Evolutionary conservation across 2,113 vertebrate genomes (phyloP).

Genomic region (Puma concolor): DNA sequence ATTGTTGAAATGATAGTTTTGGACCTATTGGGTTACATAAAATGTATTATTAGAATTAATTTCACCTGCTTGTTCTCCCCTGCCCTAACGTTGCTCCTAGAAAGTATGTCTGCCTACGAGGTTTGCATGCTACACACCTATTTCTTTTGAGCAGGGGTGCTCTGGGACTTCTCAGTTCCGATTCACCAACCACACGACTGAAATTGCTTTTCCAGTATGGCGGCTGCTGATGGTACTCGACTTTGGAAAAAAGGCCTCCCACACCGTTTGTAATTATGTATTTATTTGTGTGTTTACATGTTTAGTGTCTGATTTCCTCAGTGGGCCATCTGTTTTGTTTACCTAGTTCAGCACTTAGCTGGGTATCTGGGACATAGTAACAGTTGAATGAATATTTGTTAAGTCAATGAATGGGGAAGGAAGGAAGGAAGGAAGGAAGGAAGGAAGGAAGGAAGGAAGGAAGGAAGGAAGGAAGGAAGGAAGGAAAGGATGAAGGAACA

Average conservation of each 20-base stretch:
- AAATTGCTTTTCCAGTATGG: constrained; percentile 5
- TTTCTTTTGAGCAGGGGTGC: not conserved
- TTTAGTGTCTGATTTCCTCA: not conserved
- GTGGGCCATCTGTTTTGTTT: not conserved
- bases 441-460: not conserved
- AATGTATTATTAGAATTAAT: not conserved
- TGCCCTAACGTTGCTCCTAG: not conserved
- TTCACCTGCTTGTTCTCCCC: not conserved
- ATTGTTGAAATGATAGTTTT: not conserved
- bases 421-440: too few species aligned
- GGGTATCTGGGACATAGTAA: not conserved
- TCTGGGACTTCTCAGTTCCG: not conserved
- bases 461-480: not conserved
- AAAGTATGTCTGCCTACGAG: not conserved
- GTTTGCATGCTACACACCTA: not conserved
- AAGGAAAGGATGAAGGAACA: not conserved
- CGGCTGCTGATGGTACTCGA: not conserved
- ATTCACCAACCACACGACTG: not conserved
- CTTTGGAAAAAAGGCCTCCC: not conserved
- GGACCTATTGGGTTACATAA: not conserved
- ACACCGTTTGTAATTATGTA: not conserved
- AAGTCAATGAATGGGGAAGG: not conserved
- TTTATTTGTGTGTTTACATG: constrained; percentile 19
- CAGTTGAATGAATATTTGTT: not conserved
- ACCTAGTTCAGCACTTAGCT: not conserved